These are phyloP conservation scores for Pollenia amentaria DNA, from an alignment of 2,888 invertebrate species.

Conservation along the genomic window DNA sequence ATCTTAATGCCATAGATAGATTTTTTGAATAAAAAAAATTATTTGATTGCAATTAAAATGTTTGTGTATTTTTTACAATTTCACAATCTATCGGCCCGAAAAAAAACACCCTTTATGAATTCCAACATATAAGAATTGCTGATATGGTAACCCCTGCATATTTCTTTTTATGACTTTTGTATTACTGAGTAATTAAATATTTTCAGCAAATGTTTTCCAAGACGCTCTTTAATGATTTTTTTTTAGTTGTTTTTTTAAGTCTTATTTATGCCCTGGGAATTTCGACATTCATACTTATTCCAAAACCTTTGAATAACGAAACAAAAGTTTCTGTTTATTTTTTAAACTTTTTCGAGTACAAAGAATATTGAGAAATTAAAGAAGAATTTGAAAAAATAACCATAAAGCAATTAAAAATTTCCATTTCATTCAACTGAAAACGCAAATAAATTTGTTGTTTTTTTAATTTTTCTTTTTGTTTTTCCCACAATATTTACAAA, in stretches of 20 bases:
- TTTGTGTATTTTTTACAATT: too few relatives aligned
- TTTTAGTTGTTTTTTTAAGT: constrained; percentile 30
- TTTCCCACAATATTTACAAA: constrained; percentile 59
- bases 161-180: not conserved
- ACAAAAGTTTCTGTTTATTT: constrained; percentile 22
- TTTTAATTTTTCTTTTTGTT: constrained; percentile 32
- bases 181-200: constrained; percentile 2
- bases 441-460: constrained; percentile 39
- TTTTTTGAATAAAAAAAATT: too few relatives aligned
- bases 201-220: not conserved
- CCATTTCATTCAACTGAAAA: constrained; percentile 82
- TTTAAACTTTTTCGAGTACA: constrained; percentile 12
- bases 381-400: constrained; percentile 37
- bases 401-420: constrained; percentile 82
- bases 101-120: too few relatives aligned
- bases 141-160: not conserved
- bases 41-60: too few relatives aligned
- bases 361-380: not conserved
- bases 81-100: too few relatives aligned
- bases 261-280: constrained; percentile 9
- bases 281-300: constrained; percentile 10
- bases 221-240: not conserved
- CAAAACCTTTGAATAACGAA: not conserved
- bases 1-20: too few relatives aligned
- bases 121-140: too few relatives aligned